A percentile compares a stretch with the other conserved stretches of the same genome.
Evolutionary conservation across 2,797 vertebrate genomes (phyloP).

Genomic region (Vespertilio murinus): DNA sequence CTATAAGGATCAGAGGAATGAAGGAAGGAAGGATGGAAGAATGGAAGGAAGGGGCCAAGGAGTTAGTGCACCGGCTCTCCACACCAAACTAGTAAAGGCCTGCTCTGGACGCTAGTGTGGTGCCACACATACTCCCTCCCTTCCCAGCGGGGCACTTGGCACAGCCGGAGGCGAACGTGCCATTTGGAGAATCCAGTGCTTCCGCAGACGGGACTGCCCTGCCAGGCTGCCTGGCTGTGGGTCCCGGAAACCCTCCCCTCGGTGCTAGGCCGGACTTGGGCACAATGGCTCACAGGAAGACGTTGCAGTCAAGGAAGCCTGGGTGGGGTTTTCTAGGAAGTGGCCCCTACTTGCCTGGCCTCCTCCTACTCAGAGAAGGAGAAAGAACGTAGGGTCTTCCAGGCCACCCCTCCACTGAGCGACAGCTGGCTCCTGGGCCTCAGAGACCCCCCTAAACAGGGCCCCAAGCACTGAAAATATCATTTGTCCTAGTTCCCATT

Average conservation of each 20-base stretch:
- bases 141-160: constrained; percentile 54
- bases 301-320: constrained; percentile 3
- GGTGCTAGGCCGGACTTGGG: background rate
- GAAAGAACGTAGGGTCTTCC: background rate
- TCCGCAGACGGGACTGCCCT: constrained; percentile 48
- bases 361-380: background rate
- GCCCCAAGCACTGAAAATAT: background rate
- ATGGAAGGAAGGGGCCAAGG: background rate
- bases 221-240: constrained; percentile 53
- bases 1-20: background rate
- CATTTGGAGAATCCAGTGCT: constrained; percentile 46
- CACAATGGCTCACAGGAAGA: constrained; percentile 71
- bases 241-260: constrained; percentile 64
- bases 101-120: background rate
- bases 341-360: background rate
- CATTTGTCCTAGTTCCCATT: background rate
- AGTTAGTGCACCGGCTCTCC: background rate
- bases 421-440: background rate
- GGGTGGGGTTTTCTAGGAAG: constrained; percentile 75
- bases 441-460: background rate
- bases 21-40: background rate
- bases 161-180: constrained; percentile 59
- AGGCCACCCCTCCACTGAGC: rapidly evolving
- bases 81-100: background rate
- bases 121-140: background rate